Conservation (phyloP, 2,888 invertebrate genomes). For the Drosophila incognita region DNA sequence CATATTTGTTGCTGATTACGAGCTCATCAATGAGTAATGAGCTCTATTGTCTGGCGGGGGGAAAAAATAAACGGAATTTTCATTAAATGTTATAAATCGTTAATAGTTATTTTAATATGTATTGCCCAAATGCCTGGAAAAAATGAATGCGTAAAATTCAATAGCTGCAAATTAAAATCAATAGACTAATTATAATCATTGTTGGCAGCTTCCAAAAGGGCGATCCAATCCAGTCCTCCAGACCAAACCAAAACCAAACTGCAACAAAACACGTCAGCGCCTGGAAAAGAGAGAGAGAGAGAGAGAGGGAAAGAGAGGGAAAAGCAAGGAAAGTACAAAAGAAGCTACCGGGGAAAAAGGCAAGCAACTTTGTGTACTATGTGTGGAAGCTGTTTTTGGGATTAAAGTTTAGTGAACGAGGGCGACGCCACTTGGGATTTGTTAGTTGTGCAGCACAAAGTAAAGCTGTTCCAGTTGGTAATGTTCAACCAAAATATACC, state of each 20-base stretch:
- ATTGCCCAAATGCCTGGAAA: conserved; percentile 46
- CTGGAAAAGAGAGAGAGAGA: conserved; percentile 51
- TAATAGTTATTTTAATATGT: conserved; percentile 40
- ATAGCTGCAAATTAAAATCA: conserved; percentile 66
- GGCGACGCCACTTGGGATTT: conserved; percentile 45
- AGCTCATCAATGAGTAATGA: conserved; percentile 69
- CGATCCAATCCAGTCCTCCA: conserved; percentile 37
- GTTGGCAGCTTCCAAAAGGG: conserved; percentile 29
- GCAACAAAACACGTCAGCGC: conserved; percentile 66
- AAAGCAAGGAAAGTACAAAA: conserved; percentile 15
- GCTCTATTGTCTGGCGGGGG: conserved; percentile 15
- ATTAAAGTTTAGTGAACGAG: conserved; percentile 37
- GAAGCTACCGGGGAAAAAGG: conserved; percentile 28
- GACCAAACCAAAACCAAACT: conserved; percentile 74
- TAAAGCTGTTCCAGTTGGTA: background rate
- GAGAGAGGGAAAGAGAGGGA: conserved; percentile 12
- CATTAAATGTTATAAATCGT: conserved; percentile 25
- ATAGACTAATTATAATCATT: conserved; percentile 68
- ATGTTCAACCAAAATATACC: conserved; percentile 22
- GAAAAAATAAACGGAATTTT: conserved; percentile 29
- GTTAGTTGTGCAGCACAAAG: conserved; percentile 14
- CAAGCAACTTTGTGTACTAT: conserved; percentile 46
- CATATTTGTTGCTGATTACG: conserved; percentile 49
- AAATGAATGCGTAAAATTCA: conserved; percentile 55
- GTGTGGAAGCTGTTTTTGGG: conserved; percentile 35